Evolutionary conservation across 92 coral and sea anemone species (phyloP), one percentile per base, ranked within the genome.

Genomic region (Muricea muricata): DNA sequence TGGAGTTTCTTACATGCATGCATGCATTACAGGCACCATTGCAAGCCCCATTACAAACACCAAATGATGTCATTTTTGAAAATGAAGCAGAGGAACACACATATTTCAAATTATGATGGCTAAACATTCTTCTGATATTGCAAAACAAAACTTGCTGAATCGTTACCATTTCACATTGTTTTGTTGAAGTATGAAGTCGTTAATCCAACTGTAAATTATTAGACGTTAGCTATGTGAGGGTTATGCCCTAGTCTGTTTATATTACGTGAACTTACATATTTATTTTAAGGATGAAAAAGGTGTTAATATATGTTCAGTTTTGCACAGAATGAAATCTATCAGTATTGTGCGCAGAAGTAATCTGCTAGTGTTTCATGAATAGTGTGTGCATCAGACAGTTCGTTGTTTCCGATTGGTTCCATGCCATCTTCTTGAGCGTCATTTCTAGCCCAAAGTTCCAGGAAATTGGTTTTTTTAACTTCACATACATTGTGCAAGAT

Each of bases 401-500:
- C 29, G 29, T 57, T n/a, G 25, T 57, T 32, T 57, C 25, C 65
- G 7, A 57, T 57, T 57, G 30, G 65, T 24, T 57, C 65, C n/a
- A 57, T 21, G 65, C 25, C 28, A 21, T 57, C 65, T 57, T 57
- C 65, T 57, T 30, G 65, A 57, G 65, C 17, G 42, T 37, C 25
- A 28, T 67, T 61, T 84, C 58, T 60, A 30, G 48, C 65, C 85
- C 89, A 85, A 32, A 63, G 78, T 0, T 76, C 85, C 65, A 86
- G 60, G 68, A 86, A 78, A 35, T 47, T 57, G 23, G 79, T 86
- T 21, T 79, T 79, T 65, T 78, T 72, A 11, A 30, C 55, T 48
- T 86, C 85, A 31, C 85, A 79, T 30, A 86, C 20, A 58, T 86
- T 86, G 70, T 86, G 89, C 29, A 86, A 52, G 73, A 79, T 86